phyloP scores from a whole-genome alignment of 23 tunicate species.

The Oikopleura vanhoeffeni region DNA sequence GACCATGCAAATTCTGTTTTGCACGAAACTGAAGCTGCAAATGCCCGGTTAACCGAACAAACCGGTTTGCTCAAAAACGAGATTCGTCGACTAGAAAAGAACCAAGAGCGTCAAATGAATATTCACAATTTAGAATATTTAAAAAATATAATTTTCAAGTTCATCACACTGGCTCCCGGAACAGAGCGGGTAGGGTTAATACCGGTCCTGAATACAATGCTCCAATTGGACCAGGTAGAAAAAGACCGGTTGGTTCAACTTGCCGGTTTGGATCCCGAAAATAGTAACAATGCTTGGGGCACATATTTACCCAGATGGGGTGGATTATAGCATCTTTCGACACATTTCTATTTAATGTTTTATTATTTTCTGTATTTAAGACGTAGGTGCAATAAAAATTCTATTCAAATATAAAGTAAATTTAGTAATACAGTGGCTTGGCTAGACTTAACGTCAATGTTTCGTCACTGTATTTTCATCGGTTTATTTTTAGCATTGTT shows the following conservation, averaged over 20 bases:
- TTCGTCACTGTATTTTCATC: too few relatives aligned
- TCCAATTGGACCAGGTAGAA: not conserved
- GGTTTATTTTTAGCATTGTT: too few relatives aligned
- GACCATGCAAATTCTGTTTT: constrained; percentile 2
- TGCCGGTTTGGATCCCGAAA: not conserved
- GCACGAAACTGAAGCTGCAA: not conserved
- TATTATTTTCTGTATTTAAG: constrained; percentile 12
- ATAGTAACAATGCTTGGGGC: not conserved
- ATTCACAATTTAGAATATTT: constrained; percentile 2
- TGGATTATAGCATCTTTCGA: not conserved
- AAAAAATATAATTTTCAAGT: not conserved
- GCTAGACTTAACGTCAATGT: too few relatives aligned
- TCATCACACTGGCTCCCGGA: constrained; percentile 6
- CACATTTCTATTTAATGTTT: not conserved
- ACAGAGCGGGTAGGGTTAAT: not conserved
- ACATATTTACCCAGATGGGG: constrained; percentile 2
- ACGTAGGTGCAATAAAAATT: constrained; percentile 14
- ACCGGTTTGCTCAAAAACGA: not conserved
- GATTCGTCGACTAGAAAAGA: constrained; percentile 1
- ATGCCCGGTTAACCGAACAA: not conserved
- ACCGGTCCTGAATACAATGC: constrained; percentile 8
- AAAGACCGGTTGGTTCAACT: not conserved
- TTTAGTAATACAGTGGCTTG: too few relatives aligned
- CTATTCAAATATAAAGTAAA: not conserved
- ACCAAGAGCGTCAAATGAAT: constrained; percentile 1